Conservation (phyloP, 2,797 vertebrate genomes). For the Poeciliopsis presidionis region DNA sequence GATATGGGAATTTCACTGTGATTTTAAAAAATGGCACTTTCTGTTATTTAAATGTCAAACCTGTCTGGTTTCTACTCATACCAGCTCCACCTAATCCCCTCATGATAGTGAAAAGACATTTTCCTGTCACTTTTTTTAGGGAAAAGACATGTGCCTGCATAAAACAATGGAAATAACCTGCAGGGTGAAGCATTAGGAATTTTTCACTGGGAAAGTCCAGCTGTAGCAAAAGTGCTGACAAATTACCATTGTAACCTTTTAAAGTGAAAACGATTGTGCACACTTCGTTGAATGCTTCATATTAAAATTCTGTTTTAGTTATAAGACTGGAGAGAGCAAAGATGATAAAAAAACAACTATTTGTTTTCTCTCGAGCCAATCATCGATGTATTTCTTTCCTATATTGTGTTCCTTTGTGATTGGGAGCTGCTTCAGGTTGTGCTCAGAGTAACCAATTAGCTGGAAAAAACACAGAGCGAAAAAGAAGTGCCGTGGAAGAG, state of each 20-base stretch:
- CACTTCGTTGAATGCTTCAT: constrained; percentile 4
- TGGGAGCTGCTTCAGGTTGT: constrained; percentile 58
- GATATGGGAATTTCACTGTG: constrained; percentile 8
- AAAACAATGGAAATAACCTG: constrained; percentile 35
- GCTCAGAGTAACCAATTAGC: constrained; percentile 59
- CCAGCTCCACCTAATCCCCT: constrained; percentile 33
- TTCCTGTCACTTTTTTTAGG: constrained; percentile 30
- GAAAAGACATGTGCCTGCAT: constrained; percentile 47
- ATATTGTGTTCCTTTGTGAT: constrained; percentile 40
- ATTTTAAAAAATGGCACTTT: background rate
- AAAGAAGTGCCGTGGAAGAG: constrained; percentile 30
- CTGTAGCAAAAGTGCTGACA: constrained; percentile 8
- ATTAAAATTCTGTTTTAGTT: constrained; percentile 9
- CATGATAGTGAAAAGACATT: constrained; percentile 31
- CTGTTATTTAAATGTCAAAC: constrained; percentile 60
- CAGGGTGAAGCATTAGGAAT: constrained; percentile 35
- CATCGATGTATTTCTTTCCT: constrained; percentile 19
- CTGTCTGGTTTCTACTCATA: constrained; percentile 20
- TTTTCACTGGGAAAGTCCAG: constrained; percentile 23
- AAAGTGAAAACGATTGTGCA: background rate
- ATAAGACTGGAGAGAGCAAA: constrained; percentile 18
- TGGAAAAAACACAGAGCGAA: constrained; percentile 64
- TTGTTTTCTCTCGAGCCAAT: constrained; percentile 34
- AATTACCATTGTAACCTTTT: constrained; percentile 3
- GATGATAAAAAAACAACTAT: background rate